Evolutionary conservation across 2,797 vertebrate genomes (phyloP).

Genomic region (Enteromius radiatus): DNA sequence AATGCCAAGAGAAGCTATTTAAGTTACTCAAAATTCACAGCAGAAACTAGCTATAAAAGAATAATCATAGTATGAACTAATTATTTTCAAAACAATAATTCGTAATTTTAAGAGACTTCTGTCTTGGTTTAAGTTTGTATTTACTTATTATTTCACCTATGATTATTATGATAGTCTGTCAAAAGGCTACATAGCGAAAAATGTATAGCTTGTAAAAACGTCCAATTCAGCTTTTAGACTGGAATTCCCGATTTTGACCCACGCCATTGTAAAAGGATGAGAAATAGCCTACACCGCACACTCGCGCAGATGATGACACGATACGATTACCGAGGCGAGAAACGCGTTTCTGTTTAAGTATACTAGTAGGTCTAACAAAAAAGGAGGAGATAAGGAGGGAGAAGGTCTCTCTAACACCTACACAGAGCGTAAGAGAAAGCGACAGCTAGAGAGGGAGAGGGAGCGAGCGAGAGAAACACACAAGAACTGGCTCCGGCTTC

Average conservation of each 20-base stretch:
- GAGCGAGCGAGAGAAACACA: constrained; percentile 73
- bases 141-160: too few relatives aligned
- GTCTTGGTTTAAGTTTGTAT: not conserved
- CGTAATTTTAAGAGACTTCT: not conserved
- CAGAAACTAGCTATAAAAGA: not conserved
- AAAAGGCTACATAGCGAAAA: not conserved
- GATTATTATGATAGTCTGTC: not conserved
- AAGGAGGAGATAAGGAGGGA: constrained; percentile 47
- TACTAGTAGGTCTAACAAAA: constrained; percentile 55
- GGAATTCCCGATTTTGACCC: not conserved
- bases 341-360: constrained; percentile 59
- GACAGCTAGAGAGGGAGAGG: constrained; percentile 54
- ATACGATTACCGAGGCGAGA: constrained; percentile 71
- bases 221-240: not conserved
- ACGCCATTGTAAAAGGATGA: not conserved
- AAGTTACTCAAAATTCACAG: not conserved
- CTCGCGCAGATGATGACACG: constrained; percentile 71
- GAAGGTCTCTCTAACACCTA: constrained; percentile 52
- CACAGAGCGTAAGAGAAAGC: constrained; percentile 57
- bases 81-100: not conserved
- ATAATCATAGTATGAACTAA: not conserved
- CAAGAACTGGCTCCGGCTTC: constrained; percentile 75
- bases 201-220: not conserved
- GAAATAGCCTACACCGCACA: constrained; percentile 3
- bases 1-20: not conserved